phyloP scores from a whole-genome alignment of 2,888 invertebrate species.

The Ptycholaimellus sp. region DNA sequence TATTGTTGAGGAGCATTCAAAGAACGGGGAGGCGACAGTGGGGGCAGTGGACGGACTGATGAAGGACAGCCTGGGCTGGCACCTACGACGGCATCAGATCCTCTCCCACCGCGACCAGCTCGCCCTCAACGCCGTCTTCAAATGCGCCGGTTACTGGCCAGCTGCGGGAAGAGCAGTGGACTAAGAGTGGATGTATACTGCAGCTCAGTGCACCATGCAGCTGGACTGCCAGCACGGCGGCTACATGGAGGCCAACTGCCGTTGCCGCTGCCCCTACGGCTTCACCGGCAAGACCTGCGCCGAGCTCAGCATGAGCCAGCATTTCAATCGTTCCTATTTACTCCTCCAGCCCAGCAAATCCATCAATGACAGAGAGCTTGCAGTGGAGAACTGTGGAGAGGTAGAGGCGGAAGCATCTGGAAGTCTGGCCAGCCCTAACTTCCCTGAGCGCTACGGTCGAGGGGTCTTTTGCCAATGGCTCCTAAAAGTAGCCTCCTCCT shows the following conservation, averaged over 20 bases:
- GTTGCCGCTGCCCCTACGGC: conserved; percentile 2
- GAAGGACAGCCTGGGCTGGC: too few relatives aligned
- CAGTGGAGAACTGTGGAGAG: too few relatives aligned
- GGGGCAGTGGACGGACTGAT: too few relatives aligned
- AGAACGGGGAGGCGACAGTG: too few relatives aligned
- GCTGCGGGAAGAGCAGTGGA: neutral
- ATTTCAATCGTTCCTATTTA: too few relatives aligned
- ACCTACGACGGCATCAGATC: neutral
- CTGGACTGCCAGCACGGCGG: conserved; percentile 2
- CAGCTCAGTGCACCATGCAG: neutral
- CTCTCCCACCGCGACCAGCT: neutral
- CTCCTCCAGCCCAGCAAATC: too few relatives aligned
- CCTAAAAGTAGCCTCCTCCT: neutral
- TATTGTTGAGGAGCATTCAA: too few relatives aligned
- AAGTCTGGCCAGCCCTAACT: neutral
- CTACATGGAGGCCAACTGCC: neutral
- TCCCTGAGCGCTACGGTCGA: conserved; percentile 1
- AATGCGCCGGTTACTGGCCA: neutral
- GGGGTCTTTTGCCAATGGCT: conserved; percentile 6
- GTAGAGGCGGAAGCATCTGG: neutral
- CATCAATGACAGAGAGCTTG: too few relatives aligned
- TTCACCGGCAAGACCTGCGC: conserved; percentile 2
- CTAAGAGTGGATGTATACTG: neutral
- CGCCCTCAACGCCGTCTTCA: neutral
- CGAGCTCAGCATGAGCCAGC: neutral